phyloP scores from a whole-genome alignment of 1,140 invertebrate species.

The Drosophila gunungcola region DNA sequence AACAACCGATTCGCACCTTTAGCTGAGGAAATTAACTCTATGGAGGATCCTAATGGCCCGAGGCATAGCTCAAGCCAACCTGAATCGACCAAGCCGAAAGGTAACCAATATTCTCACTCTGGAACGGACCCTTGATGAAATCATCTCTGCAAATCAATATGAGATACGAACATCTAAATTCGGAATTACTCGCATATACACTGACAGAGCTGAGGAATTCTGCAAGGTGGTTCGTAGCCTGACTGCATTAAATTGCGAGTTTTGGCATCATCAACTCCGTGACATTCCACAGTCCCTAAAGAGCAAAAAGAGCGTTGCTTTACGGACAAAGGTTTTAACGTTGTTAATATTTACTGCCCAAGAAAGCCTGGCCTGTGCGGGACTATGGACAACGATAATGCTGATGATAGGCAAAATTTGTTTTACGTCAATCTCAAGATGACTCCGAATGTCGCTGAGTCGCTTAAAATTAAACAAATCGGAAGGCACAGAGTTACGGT shows the following conservation, averaged over 20 bases:
- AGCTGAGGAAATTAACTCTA: neutral
- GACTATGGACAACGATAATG: no score
- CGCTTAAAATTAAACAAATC: constrained; percentile 5
- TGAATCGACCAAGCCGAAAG: no score
- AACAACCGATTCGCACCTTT: constrained; percentile 10
- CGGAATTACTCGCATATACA: constrained; percentile 10
- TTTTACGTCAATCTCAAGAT: neutral
- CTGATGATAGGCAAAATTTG: neutral
- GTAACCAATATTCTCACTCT: constrained; percentile 5
- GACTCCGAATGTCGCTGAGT: neutral
- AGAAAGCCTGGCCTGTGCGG: constrained; percentile 7
- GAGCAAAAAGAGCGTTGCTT: constrained; percentile 22
- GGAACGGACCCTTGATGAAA: constrained; percentile 1
- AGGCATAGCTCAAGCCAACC: neutral
- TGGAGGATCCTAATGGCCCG: constrained; percentile 1
- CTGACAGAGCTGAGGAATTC: constrained; percentile 1
- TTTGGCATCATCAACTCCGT: constrained; percentile 31
- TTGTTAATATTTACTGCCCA: constrained; percentile 31
- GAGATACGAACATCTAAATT: constrained; percentile 5
- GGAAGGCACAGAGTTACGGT: constrained; percentile 13
- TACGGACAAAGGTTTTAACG: constrained; percentile 16
- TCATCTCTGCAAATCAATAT: neutral
- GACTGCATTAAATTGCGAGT: constrained; percentile 25
- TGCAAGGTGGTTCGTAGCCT: constrained; percentile 10
- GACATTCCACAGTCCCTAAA: constrained; percentile 18